Conservation (phyloP, 30 jellyfish, hydroid and myxozoan species). For the Aurelia sp. region DNA sequence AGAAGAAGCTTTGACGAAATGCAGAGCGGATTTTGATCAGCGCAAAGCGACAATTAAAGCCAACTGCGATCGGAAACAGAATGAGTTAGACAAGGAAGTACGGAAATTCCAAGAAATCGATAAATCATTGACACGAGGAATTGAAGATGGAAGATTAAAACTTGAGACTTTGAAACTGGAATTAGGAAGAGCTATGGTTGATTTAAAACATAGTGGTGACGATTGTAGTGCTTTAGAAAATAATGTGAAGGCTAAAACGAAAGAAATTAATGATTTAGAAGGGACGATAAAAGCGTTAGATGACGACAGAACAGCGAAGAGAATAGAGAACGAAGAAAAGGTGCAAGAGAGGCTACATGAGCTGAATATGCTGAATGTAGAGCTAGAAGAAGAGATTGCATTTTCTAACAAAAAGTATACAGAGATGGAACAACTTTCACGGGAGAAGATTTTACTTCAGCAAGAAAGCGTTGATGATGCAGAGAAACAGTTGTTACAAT, state of each 20-base stretch:
- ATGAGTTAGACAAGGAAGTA: conserved; percentile 37
- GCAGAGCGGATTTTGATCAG: conserved; percentile 56
- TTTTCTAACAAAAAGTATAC: conserved; percentile 50
- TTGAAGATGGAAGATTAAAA: conserved; percentile 56
- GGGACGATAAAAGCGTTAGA: conserved; percentile 48
- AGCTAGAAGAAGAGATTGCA: conserved; percentile 68
- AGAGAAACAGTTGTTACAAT: conserved; percentile 85
- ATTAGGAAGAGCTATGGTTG: conserved; percentile 60
- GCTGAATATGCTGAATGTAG: conserved; percentile 66
- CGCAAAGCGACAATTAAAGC: conserved; percentile 48
- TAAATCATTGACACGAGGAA: conserved; percentile 32
- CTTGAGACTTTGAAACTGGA: conserved; percentile 74
- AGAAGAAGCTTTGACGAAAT: conserved; percentile 47
- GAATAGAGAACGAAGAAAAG: conserved; percentile 75
- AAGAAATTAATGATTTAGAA: conserved; percentile 62
- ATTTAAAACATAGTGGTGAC: conserved; percentile 38
- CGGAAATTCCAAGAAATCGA: conserved; percentile 50
- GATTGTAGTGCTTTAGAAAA: conserved; percentile 25
- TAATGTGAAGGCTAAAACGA: conserved; percentile 30
- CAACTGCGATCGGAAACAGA: conserved; percentile 47
- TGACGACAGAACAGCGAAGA: conserved; percentile 50
- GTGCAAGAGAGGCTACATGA: conserved; percentile 71
- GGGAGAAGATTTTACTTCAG: conserved; percentile 77
- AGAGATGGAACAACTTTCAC: conserved; percentile 80
- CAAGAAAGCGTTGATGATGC: conserved; percentile 92